phyloP scores from a whole-genome alignment of 2,888 invertebrate species.

The Oscheius sp. region DNA sequence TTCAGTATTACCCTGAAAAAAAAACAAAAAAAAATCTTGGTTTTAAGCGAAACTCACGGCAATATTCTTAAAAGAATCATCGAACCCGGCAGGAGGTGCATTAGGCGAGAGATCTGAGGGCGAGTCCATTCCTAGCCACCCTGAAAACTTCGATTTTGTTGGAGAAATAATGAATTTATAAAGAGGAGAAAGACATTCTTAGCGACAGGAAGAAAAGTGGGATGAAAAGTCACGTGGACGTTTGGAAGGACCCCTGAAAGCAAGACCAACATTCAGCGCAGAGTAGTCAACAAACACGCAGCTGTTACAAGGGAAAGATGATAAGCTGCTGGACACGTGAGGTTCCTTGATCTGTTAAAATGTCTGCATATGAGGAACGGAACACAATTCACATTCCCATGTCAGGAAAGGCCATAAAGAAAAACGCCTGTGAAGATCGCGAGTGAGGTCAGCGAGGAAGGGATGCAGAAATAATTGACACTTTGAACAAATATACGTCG shows the following conservation, averaged over 20 bases:
- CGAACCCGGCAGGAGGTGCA: constrained; percentile 47
- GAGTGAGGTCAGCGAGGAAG: constrained; percentile 4
- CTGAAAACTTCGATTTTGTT: constrained; percentile 2
- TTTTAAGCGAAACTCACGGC: constrained; percentile 10
- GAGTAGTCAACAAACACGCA: constrained; percentile 36
- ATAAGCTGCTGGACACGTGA: constrained; percentile 31
- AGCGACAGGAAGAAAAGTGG: no score
- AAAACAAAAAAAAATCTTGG: background rate
- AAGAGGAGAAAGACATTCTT: background rate
- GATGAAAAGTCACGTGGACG: constrained; percentile 28
- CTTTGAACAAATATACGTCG: background rate
- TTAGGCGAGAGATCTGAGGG: constrained; percentile 61
- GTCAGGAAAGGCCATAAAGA: no score
- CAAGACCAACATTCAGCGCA: constrained; percentile 26
- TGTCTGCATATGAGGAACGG: no score
- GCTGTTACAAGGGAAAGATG: constrained; percentile 36
- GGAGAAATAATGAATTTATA: background rate
- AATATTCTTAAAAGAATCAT: constrained; percentile 31
- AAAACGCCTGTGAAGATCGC: background rate
- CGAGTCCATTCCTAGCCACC: constrained; percentile 52
- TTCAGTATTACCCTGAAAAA: constrained; percentile 5
- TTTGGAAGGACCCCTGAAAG: constrained; percentile 17
- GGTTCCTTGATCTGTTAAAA: background rate
- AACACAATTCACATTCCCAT: no score
- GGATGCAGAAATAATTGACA: background rate